These are phyloP conservation scores for Sigmodon hispidus DNA, from an alignment of 2,113 vertebrate species.

Conservation along the genomic window DNA sequence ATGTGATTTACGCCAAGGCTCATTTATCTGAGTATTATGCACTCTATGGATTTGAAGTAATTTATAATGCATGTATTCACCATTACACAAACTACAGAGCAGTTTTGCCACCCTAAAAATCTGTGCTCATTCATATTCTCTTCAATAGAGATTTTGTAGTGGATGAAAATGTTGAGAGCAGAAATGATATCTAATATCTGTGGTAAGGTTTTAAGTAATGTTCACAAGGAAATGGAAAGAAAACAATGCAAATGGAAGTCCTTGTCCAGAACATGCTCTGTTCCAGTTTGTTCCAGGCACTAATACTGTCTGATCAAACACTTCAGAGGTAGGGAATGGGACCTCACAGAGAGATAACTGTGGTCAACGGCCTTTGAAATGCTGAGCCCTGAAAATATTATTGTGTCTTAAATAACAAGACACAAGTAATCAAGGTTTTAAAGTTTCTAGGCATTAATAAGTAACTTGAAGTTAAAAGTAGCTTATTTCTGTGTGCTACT, in stretches of 20 bases:
- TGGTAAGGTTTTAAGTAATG: constrained; percentile 85
- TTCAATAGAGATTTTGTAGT: not conserved
- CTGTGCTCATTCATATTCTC: not conserved
- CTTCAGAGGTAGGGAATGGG: not conserved
- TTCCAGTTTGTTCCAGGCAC: constrained; percentile 89
- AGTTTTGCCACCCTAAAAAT: not conserved
- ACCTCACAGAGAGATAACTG: not conserved
- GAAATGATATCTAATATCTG: constrained; percentile 81
- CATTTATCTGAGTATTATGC: not conserved
- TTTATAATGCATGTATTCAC: not conserved
- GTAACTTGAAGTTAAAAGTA: not conserved
- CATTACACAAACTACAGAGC: not conserved
- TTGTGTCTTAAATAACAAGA: not conserved
- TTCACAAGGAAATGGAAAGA: constrained; percentile 72
- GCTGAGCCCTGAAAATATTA: not conserved
- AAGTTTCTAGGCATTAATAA: not conserved
- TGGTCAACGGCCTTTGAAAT: not conserved
- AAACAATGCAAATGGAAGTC: constrained; percentile 79
- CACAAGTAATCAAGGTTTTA: not conserved
- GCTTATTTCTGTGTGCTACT: not conserved
- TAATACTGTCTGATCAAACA: constrained; percentile 71
- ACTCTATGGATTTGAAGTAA: not conserved
- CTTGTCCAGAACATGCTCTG: constrained; percentile 91
- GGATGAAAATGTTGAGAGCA: not conserved
- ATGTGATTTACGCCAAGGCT: not conserved